Percentiles rank a stretch among this genome's conserved stretches.
Evolutionary conservation across 2,888 invertebrate genomes (phyloP).

Genomic region (Pterostichus niger): DNA sequence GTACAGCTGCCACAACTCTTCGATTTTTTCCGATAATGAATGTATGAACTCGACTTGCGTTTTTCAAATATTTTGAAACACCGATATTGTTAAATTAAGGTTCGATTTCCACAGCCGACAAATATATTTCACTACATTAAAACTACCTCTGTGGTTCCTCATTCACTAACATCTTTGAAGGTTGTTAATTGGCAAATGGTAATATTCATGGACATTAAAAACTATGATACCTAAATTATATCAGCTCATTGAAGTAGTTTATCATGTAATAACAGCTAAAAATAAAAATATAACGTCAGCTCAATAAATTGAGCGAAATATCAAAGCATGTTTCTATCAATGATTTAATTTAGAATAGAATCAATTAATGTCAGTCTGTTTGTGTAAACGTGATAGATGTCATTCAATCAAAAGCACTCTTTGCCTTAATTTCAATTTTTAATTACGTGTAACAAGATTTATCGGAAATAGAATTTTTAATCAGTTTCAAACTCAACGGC

Average conservation of each 20-base stretch:
- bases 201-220: no score
- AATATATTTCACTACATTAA: no score
- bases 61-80: no score
- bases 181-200: no score
- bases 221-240: background rate
- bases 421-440: slow-evolving; percentile 24
- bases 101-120: no score
- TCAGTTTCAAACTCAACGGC: slow-evolving; percentile 3
- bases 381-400: slow-evolving; percentile 45
- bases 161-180: background rate
- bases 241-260: background rate
- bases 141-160: no score
- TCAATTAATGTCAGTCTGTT: slow-evolving; percentile 42
- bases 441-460: slow-evolving; percentile 24
- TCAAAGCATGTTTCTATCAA: slow-evolving; percentile 20
- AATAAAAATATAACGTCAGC: slow-evolving; percentile 1
- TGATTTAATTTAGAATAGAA: slow-evolving; percentile 38
- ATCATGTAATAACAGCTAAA: slow-evolving; percentile 2
- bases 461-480: slow-evolving; percentile 42
- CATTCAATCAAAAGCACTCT: slow-evolving; percentile 29
- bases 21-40: no score
- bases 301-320: background rate
- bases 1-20: no score
- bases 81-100: no score
- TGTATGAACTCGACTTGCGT: no score